These are phyloP conservation scores for Petaurus breviceps DNA, from an alignment of 2,113 vertebrate species.

Conservation along the genomic window DNA sequence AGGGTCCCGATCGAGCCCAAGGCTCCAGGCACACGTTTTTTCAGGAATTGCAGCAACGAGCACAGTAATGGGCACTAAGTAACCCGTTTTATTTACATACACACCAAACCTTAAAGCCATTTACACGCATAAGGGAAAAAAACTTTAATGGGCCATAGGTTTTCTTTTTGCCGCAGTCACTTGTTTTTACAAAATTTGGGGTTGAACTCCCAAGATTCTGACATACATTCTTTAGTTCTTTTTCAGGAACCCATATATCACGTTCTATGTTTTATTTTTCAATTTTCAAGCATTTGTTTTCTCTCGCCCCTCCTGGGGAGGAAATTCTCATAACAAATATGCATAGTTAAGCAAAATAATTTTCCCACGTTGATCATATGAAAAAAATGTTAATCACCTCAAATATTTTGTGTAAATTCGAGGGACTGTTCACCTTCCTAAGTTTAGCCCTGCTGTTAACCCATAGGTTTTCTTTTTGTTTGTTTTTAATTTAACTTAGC, in stretches of 20 bases:
- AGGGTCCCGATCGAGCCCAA: background rate
- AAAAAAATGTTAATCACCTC: background rate
- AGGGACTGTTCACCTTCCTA: background rate
- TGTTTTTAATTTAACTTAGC: background rate
- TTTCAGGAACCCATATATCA: no score
- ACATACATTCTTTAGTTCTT: background rate
- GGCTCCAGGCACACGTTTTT: fast-evolving
- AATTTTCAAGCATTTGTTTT: background rate
- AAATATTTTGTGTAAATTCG: background rate
- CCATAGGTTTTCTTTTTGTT: background rate
- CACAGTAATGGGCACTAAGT: background rate
- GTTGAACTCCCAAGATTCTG: background rate
- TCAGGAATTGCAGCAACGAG: background rate
- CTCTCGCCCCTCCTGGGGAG: background rate
- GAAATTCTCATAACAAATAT: background rate
- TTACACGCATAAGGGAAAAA: background rate
- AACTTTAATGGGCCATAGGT: background rate
- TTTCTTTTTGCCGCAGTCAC: background rate
- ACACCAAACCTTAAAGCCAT: background rate
- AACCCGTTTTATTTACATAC: background rate
- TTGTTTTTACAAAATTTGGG: background rate
- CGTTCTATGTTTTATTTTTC: background rate
- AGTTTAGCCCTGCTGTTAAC: background rate
- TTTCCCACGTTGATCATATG: background rate
- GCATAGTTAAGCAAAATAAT: background rate